phyloP scores from a whole-genome alignment of 2,113 vertebrate genomes.

The Lates calcarifer region DNA sequence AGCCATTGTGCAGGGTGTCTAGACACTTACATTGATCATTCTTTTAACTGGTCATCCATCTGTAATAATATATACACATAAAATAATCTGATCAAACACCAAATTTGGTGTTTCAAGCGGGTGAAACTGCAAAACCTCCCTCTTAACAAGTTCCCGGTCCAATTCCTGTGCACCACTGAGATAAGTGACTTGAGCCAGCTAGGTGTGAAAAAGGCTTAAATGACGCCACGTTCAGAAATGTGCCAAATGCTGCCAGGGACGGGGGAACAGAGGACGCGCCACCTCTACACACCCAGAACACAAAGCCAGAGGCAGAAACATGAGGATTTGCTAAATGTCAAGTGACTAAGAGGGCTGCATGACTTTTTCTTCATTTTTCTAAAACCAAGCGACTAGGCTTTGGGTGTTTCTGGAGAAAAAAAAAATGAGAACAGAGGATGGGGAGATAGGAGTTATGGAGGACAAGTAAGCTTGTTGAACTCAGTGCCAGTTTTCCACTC shows the following conservation, averaged over 20 bases:
- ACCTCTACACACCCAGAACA: slow-evolving; percentile 40
- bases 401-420: slow-evolving; percentile 32
- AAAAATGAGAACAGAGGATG: slow-evolving; percentile 12
- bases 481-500: slow-evolving; percentile 51
- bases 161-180: slow-evolving; percentile 5
- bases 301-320: slow-evolving; percentile 66
- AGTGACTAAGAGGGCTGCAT: slow-evolving; percentile 48
- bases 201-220: slow-evolving; percentile 54
- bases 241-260: slow-evolving; percentile 40
- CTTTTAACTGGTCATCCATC: neutral
- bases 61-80: neutral
- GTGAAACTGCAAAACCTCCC: neutral
- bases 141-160: neutral
- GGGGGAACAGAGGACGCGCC: slow-evolving; percentile 10
- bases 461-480: slow-evolving; percentile 63
- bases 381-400: slow-evolving; percentile 47
- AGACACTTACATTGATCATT: neutral
- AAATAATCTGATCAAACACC: neutral
- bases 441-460: slow-evolving; percentile 26
- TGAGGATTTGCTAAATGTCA: slow-evolving; percentile 73
- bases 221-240: slow-evolving; percentile 4
- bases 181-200: slow-evolving; percentile 45
- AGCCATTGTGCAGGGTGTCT: no score
- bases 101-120: neutral
- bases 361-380: slow-evolving; percentile 48